These are phyloP conservation scores for Oasisia sp. DNA, from an alignment of 2,888 invertebrate species.

Conservation along the genomic window DNA sequence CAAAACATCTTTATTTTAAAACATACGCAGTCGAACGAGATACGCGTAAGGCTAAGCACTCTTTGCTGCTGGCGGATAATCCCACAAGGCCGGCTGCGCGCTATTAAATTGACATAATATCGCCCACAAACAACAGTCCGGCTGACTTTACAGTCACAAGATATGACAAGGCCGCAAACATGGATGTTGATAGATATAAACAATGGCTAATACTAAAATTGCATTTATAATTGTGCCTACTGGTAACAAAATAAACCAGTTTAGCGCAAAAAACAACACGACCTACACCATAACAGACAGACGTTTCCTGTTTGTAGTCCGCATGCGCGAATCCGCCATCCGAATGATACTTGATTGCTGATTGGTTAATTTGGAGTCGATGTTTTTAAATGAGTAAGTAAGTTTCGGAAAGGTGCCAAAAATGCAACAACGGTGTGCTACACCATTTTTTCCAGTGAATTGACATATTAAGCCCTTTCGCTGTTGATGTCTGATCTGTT, in stretches of 20 bases:
- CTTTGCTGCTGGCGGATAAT: too few species aligned
- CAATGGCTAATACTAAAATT: not conserved
- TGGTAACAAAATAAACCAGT: not conserved
- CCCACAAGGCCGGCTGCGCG: too few species aligned
- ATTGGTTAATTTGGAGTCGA: conserved; percentile 17
- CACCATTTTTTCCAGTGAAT: not conserved
- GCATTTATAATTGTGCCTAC: not conserved
- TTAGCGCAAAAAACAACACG: not conserved
- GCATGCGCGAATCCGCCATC: not conserved
- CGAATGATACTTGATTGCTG: not conserved
- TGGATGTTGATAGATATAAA: not conserved
- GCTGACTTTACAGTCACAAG: not conserved
- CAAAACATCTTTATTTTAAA: too few species aligned
- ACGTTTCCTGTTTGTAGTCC: not conserved
- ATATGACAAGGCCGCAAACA: not conserved
- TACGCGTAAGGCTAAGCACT: too few species aligned
- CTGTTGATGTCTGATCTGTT: not conserved
- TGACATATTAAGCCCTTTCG: not conserved
- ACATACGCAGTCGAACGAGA: too few species aligned
- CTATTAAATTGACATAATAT: not conserved
- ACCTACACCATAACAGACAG: not conserved
- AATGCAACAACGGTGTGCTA: not conserved
- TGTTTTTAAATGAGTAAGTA: not conserved
- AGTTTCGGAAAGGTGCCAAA: not conserved
- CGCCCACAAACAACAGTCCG: not conserved